Conservation (phyloP, 2,888 invertebrate genomes). For the Leptopterna dolabrata region DNA sequence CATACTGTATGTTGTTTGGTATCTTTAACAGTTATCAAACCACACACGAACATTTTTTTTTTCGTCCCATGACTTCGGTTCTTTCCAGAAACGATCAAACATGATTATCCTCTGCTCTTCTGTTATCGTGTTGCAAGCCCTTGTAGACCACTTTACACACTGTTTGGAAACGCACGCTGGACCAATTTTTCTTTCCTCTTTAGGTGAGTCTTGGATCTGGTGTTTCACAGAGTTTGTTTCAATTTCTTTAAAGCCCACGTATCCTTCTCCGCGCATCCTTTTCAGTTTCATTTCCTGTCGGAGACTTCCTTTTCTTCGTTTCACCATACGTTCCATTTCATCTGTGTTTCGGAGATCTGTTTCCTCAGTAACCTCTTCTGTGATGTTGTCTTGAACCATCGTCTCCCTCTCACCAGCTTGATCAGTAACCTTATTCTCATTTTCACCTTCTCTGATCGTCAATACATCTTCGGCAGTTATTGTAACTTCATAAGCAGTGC, state of each 20-base stretch:
- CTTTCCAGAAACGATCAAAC: constrained; percentile 20
- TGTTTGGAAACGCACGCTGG: constrained; percentile 1
- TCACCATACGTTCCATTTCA: background rate
- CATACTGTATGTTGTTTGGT: background rate
- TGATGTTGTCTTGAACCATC: background rate
- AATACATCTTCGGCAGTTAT: too few species aligned
- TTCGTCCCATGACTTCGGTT: constrained; percentile 18
- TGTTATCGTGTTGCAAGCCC: constrained; percentile 4
- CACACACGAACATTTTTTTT: constrained; percentile 7
- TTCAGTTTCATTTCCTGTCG: background rate
- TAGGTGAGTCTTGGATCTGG: background rate
- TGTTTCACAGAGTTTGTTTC: background rate
- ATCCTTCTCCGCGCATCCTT: constrained; percentile 1
- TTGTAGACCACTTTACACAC: constrained; percentile 4
- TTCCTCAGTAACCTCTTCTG: background rate
- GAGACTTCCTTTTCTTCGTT: too few species aligned
- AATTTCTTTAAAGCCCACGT: background rate
- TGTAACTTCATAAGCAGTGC: too few species aligned
- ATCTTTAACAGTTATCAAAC: background rate
- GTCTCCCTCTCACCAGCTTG: background rate
- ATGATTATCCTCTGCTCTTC: background rate
- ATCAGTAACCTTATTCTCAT: too few species aligned
- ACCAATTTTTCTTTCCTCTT: background rate
- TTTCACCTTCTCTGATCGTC: too few species aligned
- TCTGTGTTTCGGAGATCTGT: background rate